Conservation (phyloP, 2,888 invertebrate species). For the Scelioninae gen. 2 region DNA sequence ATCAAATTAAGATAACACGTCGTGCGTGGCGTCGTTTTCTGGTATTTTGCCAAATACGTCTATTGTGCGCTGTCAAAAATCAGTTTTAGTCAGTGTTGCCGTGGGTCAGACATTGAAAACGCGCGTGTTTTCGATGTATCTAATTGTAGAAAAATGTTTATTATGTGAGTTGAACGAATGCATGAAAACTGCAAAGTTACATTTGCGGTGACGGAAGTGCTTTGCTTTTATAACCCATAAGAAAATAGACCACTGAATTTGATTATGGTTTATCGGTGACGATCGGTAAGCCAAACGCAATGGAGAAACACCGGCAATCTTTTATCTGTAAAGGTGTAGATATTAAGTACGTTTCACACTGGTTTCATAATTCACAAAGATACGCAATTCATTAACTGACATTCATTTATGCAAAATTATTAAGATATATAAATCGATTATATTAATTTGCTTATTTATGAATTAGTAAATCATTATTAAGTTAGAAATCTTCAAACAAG, state of each 20-base stretch:
- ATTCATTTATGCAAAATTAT: neutral
- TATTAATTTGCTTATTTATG: constrained; percentile 5
- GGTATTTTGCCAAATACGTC: constrained; percentile 58
- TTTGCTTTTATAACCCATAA: constrained; percentile 26
- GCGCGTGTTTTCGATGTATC: constrained; percentile 43
- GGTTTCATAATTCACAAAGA: neutral
- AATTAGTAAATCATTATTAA: neutral
- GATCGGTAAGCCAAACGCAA: constrained; percentile 16
- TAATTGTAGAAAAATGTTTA: constrained; percentile 34
- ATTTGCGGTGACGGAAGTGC: constrained; percentile 29
- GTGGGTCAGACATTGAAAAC: constrained; percentile 38
- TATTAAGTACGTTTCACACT: constrained; percentile 27
- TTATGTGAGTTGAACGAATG: constrained; percentile 48
- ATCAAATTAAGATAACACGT: constrained; percentile 57
- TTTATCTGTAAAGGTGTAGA: constrained; percentile 32
- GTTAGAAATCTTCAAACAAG: neutral
- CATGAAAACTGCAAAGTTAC: constrained; percentile 22
- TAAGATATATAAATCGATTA: neutral
- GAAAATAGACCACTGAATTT: constrained; percentile 18
- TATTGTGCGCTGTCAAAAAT: constrained; percentile 46
- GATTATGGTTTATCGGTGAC: constrained; percentile 50
- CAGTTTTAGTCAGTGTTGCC: constrained; percentile 43
- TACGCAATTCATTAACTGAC: neutral
- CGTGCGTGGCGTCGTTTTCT: constrained; percentile 54
- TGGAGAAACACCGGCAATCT: constrained; percentile 48